Conservation (phyloP, 2,113 vertebrate genomes). For the Thunnus thynnus region DNA sequence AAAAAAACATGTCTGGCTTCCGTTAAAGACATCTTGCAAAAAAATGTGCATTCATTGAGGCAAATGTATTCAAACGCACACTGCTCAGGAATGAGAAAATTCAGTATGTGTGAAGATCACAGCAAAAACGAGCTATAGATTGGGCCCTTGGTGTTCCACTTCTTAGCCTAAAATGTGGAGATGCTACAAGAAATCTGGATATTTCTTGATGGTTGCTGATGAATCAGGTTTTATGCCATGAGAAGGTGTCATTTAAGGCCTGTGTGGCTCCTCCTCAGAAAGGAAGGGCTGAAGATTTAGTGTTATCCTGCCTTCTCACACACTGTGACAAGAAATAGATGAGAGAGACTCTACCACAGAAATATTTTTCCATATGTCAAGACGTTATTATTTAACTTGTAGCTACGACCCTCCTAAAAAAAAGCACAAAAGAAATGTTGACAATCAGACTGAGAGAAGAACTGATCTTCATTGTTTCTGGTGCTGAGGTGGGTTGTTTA, state of each 20-base stretch:
- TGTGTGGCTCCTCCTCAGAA: conserved; percentile 32
- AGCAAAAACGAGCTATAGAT: conserved; percentile 38
- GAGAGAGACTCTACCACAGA: conserved; percentile 52
- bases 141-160: conserved; percentile 14
- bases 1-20: conserved; percentile 49
- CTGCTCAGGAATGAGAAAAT: conserved; percentile 67
- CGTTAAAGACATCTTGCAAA: conserved; percentile 59
- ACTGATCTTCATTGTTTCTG: conserved; percentile 60
- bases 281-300: conserved; percentile 33
- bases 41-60: conserved; percentile 15
- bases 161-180: conserved; percentile 36
- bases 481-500: conserved; percentile 51
- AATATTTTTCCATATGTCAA: conserved; percentile 62
- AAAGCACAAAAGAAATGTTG: conserved; percentile 78
- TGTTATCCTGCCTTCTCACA: conserved; percentile 64
- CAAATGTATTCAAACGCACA: conserved; percentile 53
- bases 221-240: conserved; percentile 40
- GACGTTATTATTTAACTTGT: conserved; percentile 68
- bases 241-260: conserved; percentile 5
- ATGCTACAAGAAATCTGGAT: conserved; percentile 36
- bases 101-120: conserved; percentile 36
- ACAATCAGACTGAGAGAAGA: conserved; percentile 70
- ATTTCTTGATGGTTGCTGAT: conserved; percentile 27
- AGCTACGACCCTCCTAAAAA: conserved; percentile 53
- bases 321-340: conserved; percentile 80